phyloP scores from a whole-genome alignment of 2,888 invertebrate genomes.

The Aradus depressus region DNA sequence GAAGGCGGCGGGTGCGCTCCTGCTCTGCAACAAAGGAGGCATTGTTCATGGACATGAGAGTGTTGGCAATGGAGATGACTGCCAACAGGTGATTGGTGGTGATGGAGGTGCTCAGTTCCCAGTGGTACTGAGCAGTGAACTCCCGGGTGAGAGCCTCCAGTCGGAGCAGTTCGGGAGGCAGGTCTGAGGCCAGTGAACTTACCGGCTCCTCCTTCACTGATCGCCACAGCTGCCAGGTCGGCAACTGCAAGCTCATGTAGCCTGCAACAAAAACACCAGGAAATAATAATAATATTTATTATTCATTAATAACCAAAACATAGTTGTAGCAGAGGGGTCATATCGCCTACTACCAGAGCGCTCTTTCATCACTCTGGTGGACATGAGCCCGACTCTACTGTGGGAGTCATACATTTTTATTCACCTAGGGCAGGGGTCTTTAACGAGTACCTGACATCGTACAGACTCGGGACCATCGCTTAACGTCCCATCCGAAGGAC shows the following conservation, averaged over 20 bases:
- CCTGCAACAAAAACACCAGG: slow-evolving; percentile 38
- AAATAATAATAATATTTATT: not conserved
- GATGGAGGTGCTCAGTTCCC: slow-evolving; percentile 89
- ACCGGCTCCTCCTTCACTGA: slow-evolving; percentile 19
- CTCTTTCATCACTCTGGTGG: no score
- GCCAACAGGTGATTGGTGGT: slow-evolving; percentile 93
- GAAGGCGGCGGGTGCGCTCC: slow-evolving; percentile 65
- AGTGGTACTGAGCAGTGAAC: slow-evolving; percentile 80
- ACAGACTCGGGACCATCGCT: no score
- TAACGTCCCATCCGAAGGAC: no score
- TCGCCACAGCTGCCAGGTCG: slow-evolving; percentile 61
- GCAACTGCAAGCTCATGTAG: slow-evolving; percentile 86
- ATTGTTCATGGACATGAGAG: slow-evolving; percentile 95
- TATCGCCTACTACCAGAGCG: no score
- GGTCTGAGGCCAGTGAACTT: slow-evolving; percentile 38
- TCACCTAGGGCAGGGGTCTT: no score
- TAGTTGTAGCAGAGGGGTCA: no score
- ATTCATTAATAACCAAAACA: no score
- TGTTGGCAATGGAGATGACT: slow-evolving; percentile 89
- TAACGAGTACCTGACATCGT: no score
- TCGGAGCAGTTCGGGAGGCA: slow-evolving; percentile 59
- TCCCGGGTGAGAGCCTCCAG: slow-evolving; percentile 68
- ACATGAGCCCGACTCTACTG: no score
- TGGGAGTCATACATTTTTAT: no score
- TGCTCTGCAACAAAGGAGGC: slow-evolving; percentile 86